Evolutionary conservation across 2,888 invertebrate genomes (phyloP), one percentile per base, ranked within the genome.

Genomic region (Amiota mariae): DNA sequence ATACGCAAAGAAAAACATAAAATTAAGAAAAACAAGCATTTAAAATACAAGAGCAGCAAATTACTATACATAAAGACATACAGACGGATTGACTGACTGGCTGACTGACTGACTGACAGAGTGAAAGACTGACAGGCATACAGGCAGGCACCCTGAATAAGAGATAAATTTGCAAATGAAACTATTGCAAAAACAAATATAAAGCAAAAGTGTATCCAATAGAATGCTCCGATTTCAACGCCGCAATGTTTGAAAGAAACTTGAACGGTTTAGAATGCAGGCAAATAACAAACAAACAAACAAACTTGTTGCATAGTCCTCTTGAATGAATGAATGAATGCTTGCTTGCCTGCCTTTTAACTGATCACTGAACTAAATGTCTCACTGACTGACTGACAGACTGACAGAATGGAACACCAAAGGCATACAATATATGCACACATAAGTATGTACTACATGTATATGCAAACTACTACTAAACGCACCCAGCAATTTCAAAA

Each of bases 41-140:
- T n/a, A 15, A 59, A 36, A 59, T 18, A 59, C 24, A 59, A 59
- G 59, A 18, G 59, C 12, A 59, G 20, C 20, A 18, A 18, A 6
- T 20, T 59, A 18, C 20, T 24, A 59, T 20, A 18, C 36, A 36
- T 8, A 36, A 59, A 59, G n/a, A 59, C 8, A 59, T 20, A 18
- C 18, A 18, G 20, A 59, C 59, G n/a, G 18, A 18, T 12, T 10
- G 20, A 59, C 18, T 20, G 70, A 70, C 59, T 13, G 8, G 3
- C 70, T 47, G 18, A 57, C 4, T 1, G 75, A 77, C 72, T 24
- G 74, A 70, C 72, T 36, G 70, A 70, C 72, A 54, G 70, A n/a
- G n/a, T n/a, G n/a, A n/a, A 12, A 11, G 75, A 77, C 72, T 24
- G 74, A 70, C 72, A 54, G 70, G 59, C 24, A 70, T 64, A 47